A percentile compares a stretch with the other conserved stretches of the same genome.
Conservation (phyloP, 2,888 invertebrate genomes). For the Athripsodes cinereus region DNA sequence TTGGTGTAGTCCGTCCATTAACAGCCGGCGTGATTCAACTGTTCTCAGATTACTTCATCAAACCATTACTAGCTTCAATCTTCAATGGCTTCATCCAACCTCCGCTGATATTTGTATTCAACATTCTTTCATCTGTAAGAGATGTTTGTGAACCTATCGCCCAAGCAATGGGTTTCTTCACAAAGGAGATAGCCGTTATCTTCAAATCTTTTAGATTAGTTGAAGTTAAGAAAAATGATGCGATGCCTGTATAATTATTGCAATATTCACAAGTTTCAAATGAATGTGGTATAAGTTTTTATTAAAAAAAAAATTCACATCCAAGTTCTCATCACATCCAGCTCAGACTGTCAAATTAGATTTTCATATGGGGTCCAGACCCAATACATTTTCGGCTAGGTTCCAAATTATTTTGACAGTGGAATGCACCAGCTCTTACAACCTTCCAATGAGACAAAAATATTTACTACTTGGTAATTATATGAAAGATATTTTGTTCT, state of each 20-base stretch:
- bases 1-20: constrained; percentile 52
- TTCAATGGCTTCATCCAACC: constrained; percentile 65
- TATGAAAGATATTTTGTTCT: too few species aligned
- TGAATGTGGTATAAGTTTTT: too few species aligned
- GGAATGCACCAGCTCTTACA: too few species aligned
- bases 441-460: too few species aligned
- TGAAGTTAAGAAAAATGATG: constrained; percentile 8
- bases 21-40: constrained; percentile 56
- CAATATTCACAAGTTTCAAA: too few species aligned
- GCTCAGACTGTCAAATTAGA: too few species aligned
- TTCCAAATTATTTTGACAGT: too few species aligned
- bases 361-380: too few species aligned
- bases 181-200: constrained; percentile 12
- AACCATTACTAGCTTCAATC: constrained; percentile 56
- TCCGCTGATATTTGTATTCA: constrained; percentile 56
- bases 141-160: constrained; percentile 59
- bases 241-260: neutral
- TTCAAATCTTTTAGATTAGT: constrained; percentile 14
- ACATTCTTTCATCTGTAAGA: constrained; percentile 53
- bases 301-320: too few species aligned
- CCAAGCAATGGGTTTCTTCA: constrained; percentile 48
- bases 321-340: too few species aligned
- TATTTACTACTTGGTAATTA: too few species aligned
- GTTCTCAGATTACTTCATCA: constrained; percentile 60
- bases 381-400: too few species aligned